A percentile compares a stretch with the other conserved stretches of the same genome.
Conservation (phyloP, 2,113 vertebrate genomes). For the Clupea harengus region DNA sequence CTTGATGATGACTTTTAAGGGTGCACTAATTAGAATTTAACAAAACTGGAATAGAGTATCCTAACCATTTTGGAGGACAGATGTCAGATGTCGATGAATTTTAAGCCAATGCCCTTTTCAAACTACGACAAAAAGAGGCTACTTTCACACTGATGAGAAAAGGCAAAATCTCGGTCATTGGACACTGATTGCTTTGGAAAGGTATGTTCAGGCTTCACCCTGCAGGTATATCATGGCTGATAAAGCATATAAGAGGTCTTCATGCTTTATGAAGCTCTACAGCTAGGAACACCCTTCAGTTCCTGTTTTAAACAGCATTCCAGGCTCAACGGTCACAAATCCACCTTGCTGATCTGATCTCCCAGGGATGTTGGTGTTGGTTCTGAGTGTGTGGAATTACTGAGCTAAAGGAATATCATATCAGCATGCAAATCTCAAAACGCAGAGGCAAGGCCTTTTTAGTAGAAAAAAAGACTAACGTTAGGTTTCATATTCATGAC, state of each 20-base stretch:
- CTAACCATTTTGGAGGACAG: neutral
- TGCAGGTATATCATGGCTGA: neutral
- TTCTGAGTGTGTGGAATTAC: neutral
- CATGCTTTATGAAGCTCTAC: neutral
- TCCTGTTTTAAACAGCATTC: neutral
- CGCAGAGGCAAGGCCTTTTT: neutral
- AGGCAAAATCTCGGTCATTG: neutral
- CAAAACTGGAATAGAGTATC: neutral
- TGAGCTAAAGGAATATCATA: neutral
- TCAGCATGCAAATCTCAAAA: neutral
- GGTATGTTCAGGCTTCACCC: neutral
- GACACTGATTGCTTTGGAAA: neutral
- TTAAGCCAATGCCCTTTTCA: neutral
- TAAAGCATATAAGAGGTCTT: neutral
- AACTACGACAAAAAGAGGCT: neutral
- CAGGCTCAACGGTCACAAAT: neutral
- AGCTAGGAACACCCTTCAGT: neutral
- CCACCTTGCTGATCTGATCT: neutral
- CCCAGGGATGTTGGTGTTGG: neutral
- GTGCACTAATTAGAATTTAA: neutral
- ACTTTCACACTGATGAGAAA: neutral
- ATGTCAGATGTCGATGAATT: neutral
- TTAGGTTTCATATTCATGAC: neutral
- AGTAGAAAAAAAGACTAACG: neutral
- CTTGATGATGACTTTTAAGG: neutral